These are phyloP conservation scores for Sympetrum striolatum DNA, from an alignment of 2,888 invertebrate genomes.

Conservation along the genomic window DNA sequence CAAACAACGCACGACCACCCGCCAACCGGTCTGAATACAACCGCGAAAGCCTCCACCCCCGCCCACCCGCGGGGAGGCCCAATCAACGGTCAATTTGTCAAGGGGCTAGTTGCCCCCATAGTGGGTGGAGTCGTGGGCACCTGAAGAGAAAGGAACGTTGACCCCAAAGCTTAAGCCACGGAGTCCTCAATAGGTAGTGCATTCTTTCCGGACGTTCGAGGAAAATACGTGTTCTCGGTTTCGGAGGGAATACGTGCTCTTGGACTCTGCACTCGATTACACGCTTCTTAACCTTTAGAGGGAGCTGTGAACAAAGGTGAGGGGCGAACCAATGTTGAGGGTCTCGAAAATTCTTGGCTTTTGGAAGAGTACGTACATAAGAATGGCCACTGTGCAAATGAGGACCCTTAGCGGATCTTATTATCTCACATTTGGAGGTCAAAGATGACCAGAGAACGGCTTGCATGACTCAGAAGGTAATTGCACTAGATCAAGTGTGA, in stretches of 20 bases:
- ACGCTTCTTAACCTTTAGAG: too few relatives aligned
- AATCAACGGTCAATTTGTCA: slow-evolving; percentile 5
- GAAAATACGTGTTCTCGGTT: not conserved
- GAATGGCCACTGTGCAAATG: too few relatives aligned
- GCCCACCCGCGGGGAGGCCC: not conserved
- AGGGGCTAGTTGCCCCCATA: not conserved
- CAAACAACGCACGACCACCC: not conserved
- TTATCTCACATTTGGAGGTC: too few relatives aligned
- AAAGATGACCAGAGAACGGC: too few relatives aligned
- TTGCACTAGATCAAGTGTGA: too few relatives aligned
- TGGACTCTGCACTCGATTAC: not conserved
- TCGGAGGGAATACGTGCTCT: not conserved
- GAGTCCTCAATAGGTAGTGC: not conserved
- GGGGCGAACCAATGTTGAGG: too few relatives aligned
- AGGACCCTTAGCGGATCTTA: too few relatives aligned
- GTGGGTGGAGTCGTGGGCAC: not conserved
- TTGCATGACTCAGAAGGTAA: too few relatives aligned
- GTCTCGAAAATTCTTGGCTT: too few relatives aligned
- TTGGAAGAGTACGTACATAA: too few relatives aligned
- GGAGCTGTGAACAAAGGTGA: too few relatives aligned
- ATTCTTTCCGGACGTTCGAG: not conserved
- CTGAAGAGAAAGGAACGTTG: not conserved
- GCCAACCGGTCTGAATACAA: not conserved
- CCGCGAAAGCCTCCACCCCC: not conserved
- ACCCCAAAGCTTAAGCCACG: not conserved